Percentiles rank a stretch among this genome's conserved stretches.
Evolutionary conservation across 2,113 vertebrate genomes (phyloP).

Genomic region (Microcebus murinus): DNA sequence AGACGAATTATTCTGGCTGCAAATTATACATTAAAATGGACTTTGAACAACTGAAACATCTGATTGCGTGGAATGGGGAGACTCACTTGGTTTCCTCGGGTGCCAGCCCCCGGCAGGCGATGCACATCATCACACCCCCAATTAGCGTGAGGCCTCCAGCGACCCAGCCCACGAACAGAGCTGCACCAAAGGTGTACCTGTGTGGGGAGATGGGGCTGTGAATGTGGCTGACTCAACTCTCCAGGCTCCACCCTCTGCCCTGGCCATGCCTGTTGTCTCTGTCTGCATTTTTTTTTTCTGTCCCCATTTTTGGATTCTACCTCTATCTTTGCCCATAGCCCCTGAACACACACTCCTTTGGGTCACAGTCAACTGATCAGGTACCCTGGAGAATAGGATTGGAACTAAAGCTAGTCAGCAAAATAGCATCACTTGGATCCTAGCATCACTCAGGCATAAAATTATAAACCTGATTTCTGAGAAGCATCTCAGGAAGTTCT

Average conservation of each 20-base stretch:
- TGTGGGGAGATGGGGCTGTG: neutral
- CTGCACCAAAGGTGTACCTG: slow-evolving; percentile 94
- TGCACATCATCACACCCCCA: slow-evolving; percentile 92
- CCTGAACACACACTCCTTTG: neutral
- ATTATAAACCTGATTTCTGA: neutral
- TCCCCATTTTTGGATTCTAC: neutral
- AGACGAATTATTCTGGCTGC: neutral
- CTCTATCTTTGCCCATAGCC: no score
- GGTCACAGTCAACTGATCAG: neutral
- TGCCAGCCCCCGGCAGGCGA: slow-evolving; percentile 91
- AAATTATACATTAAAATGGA: neutral
- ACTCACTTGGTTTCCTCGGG: slow-evolving; percentile 89
- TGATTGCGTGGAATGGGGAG: neutral
- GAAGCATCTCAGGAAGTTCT: neutral
- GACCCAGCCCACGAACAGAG: slow-evolving; percentile 95
- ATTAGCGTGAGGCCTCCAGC: slow-evolving; percentile 90
- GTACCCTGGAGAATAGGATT: neutral
- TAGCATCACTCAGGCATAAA: neutral
- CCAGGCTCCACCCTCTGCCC: neutral
- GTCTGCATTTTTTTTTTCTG: no score
- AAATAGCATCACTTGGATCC: neutral
- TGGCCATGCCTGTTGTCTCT: neutral
- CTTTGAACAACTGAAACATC: neutral
- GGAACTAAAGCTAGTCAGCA: neutral
- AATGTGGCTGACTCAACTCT: neutral